phyloP scores from a whole-genome alignment of 2,797 vertebrate genomes.

The Tauraco hartlaubi region DNA sequence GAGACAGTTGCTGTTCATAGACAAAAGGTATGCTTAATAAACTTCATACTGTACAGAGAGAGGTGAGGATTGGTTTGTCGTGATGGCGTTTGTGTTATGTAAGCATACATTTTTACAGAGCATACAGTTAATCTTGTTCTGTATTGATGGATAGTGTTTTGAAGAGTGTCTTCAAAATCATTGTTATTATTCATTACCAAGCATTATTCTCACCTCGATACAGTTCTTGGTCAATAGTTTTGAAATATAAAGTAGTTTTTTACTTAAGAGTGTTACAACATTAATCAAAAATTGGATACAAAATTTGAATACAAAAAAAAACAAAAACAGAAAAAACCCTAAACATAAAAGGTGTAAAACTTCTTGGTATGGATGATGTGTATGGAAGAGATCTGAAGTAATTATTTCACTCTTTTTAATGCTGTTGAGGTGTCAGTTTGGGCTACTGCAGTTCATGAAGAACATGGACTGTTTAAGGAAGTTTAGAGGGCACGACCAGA shows the following conservation, averaged over 20 bases:
- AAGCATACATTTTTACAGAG: background rate
- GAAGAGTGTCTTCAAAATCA: background rate
- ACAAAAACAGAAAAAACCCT: background rate
- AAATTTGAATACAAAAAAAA: background rate
- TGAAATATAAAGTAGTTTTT: background rate
- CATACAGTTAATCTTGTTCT: background rate
- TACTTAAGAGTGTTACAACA: background rate
- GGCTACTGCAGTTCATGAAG: background rate
- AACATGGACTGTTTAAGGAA: rapidly evolving
- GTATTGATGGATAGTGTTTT: background rate
- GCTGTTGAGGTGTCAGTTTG: background rate
- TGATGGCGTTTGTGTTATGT: background rate
- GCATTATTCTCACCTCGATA: background rate
- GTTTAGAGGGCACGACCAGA: background rate
- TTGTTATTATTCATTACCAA: background rate
- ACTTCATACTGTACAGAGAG: background rate
- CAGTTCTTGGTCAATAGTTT: background rate
- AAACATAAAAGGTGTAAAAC: background rate
- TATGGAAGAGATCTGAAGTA: background rate
- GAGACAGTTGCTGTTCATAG: conserved; percentile 83
- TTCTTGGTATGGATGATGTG: background rate
- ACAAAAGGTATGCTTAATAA: conserved; percentile 28
- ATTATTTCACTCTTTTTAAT: background rate
- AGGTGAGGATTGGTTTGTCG: background rate
- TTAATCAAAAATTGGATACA: background rate